These are phyloP conservation scores for Diplazon laetatorius DNA, from an alignment of 2,888 invertebrate genomes.

Conservation along the genomic window DNA sequence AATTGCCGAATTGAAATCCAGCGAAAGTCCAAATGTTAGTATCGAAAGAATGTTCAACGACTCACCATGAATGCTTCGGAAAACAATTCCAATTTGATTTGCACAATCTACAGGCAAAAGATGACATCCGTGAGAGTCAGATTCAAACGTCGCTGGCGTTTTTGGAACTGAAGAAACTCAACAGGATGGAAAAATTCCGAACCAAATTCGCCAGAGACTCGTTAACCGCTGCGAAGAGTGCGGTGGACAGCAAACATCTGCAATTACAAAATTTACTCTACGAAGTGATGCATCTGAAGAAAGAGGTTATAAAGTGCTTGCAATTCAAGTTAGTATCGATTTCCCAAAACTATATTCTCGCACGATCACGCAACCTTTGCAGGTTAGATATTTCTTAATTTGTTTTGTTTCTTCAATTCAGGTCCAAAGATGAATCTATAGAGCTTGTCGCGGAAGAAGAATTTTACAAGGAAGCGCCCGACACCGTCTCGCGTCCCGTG, in stretches of 20 bases:
- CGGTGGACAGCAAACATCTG: conserved; percentile 94
- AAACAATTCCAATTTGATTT: no score
- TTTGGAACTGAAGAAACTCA: conserved; percentile 94
- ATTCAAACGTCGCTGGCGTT: conserved; percentile 90
- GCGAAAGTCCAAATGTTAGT: conserved; percentile 84
- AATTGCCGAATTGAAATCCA: conserved; percentile 87
- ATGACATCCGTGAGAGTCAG: conserved; percentile 87
- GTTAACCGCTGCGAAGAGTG: conserved; percentile 91
- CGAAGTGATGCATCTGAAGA: conserved; percentile 96
- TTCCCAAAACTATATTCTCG: not conserved
- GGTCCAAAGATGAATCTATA: conserved; percentile 96
- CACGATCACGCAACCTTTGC: not conserved
- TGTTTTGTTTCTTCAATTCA: conserved; percentile 73
- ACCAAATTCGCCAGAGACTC: conserved; percentile 92
- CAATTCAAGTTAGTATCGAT: conserved; percentile 90
- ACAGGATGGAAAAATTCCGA: conserved; percentile 94
- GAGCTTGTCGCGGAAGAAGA: conserved; percentile 93
- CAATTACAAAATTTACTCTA: conserved; percentile 96
- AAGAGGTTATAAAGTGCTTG: conserved; percentile 96
- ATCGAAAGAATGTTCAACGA: no score
- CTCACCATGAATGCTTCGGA: no score
- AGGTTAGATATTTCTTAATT: not conserved
- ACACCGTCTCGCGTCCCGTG: conserved; percentile 87
- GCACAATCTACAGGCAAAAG: conserved; percentile 83
- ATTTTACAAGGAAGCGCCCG: conserved; percentile 92